Evolutionary conservation across 2,888 invertebrate genomes (phyloP), one percentile per base, ranked within the genome.

Genomic region (Scaeva pyrastri): DNA sequence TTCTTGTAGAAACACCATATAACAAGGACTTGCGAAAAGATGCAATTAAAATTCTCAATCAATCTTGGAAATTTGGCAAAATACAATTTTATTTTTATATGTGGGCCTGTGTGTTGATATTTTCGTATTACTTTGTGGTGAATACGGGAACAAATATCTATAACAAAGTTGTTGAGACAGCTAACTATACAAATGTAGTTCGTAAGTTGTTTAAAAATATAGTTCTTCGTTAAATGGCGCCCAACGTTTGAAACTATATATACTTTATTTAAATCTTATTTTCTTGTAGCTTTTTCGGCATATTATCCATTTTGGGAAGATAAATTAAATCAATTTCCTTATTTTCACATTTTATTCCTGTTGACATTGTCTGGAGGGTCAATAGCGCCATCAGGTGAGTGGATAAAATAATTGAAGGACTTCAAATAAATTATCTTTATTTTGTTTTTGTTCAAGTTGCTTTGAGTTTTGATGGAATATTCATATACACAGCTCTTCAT

Each of bases 381-480:
- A 50, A 60, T 90, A 5, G 88, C 89, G 7, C 89, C 88, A 70
- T 89, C 90, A 77, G 80, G 92, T 91, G 79, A 88, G 89, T 88
- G 5, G 8, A 11, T 21, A 50, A 4, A 12, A 7, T n/a, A 12
- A 43, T 0, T 11, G 6, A 12, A 19, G 6, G 6, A 19, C 2
- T 0, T 16, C 16, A 48, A 2, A 2, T 2, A 1, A 6, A 6
- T 14, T 23, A 1, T 52, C 2, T 26, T 56, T 10, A 64, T 4
- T 31, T 36, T 16, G n/a, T 62, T 41, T n/a, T 23, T n/a, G n/a
- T 11, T 31, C 0, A 50, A 91, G 91, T 88, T 77, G 90, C 91
- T 10, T 56, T 91, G 1, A 89, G 90, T 80, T 91, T 91, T 41
- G 91, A 91, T 87, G 90, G 90, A 19, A 74, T 90, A 21, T 91